phyloP scores from a whole-genome alignment of 2,797 vertebrate genomes.

The Ptychobarbus kaznakovi region DNA sequence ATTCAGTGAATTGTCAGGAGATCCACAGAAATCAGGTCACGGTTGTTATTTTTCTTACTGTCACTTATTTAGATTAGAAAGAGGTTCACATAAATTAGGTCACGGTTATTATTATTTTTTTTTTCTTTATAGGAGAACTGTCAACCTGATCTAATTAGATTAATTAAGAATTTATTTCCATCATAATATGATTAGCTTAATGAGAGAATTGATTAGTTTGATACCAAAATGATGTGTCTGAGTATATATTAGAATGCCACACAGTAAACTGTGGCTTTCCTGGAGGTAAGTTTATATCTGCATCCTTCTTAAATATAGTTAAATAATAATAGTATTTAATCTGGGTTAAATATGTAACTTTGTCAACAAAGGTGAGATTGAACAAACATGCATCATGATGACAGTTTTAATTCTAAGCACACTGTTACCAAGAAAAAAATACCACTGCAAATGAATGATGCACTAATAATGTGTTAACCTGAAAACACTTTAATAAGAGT shows the following conservation, averaged over 20 bases:
- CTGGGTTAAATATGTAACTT: background rate
- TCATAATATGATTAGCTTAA: background rate
- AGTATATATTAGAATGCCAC: background rate
- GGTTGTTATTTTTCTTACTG: conserved; percentile 1
- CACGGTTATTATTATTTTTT: background rate
- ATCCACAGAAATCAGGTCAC: conserved; percentile 18
- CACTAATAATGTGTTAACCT: background rate
- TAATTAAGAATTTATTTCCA: background rate
- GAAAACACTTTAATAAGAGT: background rate
- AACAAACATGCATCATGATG: background rate
- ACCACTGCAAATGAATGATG: background rate
- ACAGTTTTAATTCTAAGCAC: background rate
- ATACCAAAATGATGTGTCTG: background rate
- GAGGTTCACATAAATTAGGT: background rate
- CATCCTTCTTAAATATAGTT: background rate
- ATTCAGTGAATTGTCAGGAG: conserved; percentile 12
- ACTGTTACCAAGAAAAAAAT: background rate
- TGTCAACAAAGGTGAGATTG: background rate
- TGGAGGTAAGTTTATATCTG: background rate
- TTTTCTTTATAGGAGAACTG: background rate
- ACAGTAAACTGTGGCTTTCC: background rate
- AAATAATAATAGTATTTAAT: no score
- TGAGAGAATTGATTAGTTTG: background rate
- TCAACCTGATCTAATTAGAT: background rate
- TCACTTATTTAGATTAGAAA: background rate